Evolutionary conservation across 2,113 vertebrate species (phyloP), one percentile per base, ranked within the genome.

Genomic region (Paramisgurnus dabryanus): DNA sequence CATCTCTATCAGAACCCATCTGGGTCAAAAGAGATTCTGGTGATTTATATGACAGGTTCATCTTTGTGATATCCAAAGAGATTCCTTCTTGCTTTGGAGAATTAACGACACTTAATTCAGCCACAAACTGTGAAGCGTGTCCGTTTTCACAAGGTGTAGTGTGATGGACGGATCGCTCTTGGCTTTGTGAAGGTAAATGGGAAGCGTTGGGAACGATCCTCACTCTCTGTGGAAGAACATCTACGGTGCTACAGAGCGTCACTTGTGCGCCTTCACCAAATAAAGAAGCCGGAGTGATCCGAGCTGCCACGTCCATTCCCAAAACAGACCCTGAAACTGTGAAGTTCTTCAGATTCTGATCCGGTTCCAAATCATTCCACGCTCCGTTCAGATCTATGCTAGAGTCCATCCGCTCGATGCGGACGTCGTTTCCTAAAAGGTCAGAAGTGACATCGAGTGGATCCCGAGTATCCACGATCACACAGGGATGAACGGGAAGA

Each of bases 181-280:
- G 92, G 87, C 88, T 90, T 83, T 89, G 86, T 34, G 90, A 87
- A 80, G 90, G 86, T 82, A 91, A 88, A 79, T 91, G 89, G 76
- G 92, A 86, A 53, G 90, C 87, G 70, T 91, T 89, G 34, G 93
- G 90, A 78, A 90, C 88, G 13, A 91, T 81, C 10, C 79, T 89
- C 72, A 82, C 78, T 63, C 82, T 82, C 27, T 73, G 77, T 67
- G 81, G 65, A 74, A 87, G 79, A 53, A 84, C 86, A 81, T 81
- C 87, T 84, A 81, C 81, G 40, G 27, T 85, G 83, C 79, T 82
- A 87, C 84, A 87, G 81, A 83, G 71, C 40, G 72, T 89, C 82
- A 73, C 82, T 65, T 63, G 74, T 60, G 74, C 83, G 27, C 81
- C 55, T 53, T 87, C 87, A 13, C 49, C 71, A 81, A 85, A 85